Conservation (phyloP, 2,888 invertebrate genomes). For the Nemotelus nigrinus region DNA sequence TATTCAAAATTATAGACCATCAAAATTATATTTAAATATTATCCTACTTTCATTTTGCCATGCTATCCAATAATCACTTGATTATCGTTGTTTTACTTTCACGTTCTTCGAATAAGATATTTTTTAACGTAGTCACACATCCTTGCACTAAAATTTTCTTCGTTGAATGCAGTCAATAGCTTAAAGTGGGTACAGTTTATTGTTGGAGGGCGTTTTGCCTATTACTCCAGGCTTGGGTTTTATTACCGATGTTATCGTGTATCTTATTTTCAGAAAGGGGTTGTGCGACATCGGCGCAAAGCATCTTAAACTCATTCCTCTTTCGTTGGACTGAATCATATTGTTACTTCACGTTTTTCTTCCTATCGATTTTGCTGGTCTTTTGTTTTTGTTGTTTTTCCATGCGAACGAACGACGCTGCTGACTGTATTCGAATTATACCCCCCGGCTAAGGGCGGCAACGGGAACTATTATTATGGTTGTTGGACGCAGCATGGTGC, state of each 20-base stretch:
- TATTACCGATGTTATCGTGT: slow-evolving; percentile 9
- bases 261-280: slow-evolving; percentile 33
- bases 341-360: slow-evolving; percentile 25
- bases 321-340: background rate
- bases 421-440: background rate
- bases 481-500: slow-evolving; percentile 39
- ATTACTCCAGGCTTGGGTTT: background rate
- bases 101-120: too few species aligned
- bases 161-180: too few species aligned
- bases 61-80: too few species aligned
- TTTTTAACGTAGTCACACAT: too few species aligned
- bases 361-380: slow-evolving; percentile 41
- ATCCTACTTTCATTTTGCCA: too few species aligned
- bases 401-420: background rate
- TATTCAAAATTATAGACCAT: too few species aligned
- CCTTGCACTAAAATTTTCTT: too few species aligned
- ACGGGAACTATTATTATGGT: background rate
- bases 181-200: too few species aligned
- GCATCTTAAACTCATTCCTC: slow-evolving; percentile 8
- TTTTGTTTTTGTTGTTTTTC: slow-evolving; percentile 26
- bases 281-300: slow-evolving; percentile 28
- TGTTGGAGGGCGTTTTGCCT: too few species aligned
- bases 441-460: background rate
- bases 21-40: too few species aligned
- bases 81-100: too few species aligned